A percentile compares a stretch with the other conserved stretches of the same genome.
Evolutionary conservation across 2,797 vertebrate genomes (phyloP).

Genomic region (Holocentrus rufus): DNA sequence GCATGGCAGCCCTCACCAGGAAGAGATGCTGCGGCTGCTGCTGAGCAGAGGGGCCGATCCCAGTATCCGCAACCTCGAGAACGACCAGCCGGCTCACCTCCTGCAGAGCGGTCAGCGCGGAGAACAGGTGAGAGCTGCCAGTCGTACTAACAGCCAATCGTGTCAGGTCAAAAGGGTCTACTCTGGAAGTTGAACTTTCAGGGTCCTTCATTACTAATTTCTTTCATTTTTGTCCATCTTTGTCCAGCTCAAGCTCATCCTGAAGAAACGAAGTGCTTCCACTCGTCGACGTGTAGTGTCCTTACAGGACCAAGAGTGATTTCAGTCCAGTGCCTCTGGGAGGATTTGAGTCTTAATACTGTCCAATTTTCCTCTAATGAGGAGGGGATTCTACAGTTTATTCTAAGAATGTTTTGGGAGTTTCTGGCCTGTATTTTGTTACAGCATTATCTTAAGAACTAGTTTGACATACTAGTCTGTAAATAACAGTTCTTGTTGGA

Average conservation of each 20-base stretch:
- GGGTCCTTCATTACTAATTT: not conserved
- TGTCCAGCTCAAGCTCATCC: conserved; percentile 83
- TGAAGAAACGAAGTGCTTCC: conserved; percentile 84
- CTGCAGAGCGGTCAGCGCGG: conserved; percentile 84
- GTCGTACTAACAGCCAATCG: not conserved
- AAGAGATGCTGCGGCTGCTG: conserved; percentile 85
- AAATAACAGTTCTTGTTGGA: conserved; percentile 54
- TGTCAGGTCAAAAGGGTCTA: not conserved
- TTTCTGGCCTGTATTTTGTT: conserved; percentile 37
- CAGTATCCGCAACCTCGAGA: conserved; percentile 91
- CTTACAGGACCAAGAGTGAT: conserved; percentile 83
- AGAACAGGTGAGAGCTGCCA: conserved; percentile 84
- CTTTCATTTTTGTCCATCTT: conserved; percentile 3
- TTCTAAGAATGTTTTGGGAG: conserved; percentile 64
- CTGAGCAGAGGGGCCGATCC: conserved; percentile 87
- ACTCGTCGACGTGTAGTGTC: conserved; percentile 81
- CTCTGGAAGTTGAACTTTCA: not conserved
- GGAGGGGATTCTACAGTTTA: conserved; percentile 62
- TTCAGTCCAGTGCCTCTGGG: conserved; percentile 58
- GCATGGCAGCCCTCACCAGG: conserved; percentile 83
- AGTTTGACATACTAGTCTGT: conserved; percentile 23
- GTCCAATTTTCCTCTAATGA: conserved; percentile 61
- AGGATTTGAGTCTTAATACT: conserved; percentile 53
- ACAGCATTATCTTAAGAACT: not conserved
- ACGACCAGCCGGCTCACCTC: conserved; percentile 89